phyloP scores from a whole-genome alignment of 2,888 invertebrate genomes.

The Diarsia rubi region DNA sequence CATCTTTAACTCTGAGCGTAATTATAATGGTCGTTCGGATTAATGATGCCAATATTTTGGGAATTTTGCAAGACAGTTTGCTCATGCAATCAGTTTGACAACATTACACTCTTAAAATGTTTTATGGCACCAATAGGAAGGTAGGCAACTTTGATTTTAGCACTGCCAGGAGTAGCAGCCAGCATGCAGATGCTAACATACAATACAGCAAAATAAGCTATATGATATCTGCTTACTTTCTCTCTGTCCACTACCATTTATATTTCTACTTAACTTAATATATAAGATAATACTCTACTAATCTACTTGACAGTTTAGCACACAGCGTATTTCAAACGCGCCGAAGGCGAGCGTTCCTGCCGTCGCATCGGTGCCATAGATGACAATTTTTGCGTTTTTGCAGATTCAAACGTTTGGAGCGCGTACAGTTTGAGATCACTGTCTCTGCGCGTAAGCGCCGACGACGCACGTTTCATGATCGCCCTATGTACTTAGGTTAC shows the following conservation, averaged over 20 bases:
- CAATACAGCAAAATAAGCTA: constrained; percentile 5
- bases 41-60: background rate
- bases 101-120: background rate
- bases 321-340: too few species aligned
- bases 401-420: too few species aligned
- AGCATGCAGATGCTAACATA: background rate
- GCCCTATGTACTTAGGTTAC: too few species aligned
- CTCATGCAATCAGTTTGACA: background rate
- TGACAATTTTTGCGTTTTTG: too few species aligned
- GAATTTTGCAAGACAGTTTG: background rate
- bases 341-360: too few species aligned
- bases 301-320: background rate
- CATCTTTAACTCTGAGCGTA: background rate
- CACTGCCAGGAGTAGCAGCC: background rate
- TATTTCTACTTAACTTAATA: constrained; percentile 3
- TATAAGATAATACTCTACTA: background rate
- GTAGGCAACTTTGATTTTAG: background rate
- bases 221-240: background rate
- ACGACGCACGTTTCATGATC: too few species aligned
- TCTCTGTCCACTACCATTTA: constrained; percentile 26
- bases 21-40: background rate
- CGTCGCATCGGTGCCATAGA: too few species aligned
- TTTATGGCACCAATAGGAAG: too few species aligned
- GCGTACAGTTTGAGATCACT: too few species aligned
- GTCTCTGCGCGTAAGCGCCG: too few species aligned